Base-by-base conservation (phyloP, 1,140 invertebrate species). In the Linepithema humile region DNA sequence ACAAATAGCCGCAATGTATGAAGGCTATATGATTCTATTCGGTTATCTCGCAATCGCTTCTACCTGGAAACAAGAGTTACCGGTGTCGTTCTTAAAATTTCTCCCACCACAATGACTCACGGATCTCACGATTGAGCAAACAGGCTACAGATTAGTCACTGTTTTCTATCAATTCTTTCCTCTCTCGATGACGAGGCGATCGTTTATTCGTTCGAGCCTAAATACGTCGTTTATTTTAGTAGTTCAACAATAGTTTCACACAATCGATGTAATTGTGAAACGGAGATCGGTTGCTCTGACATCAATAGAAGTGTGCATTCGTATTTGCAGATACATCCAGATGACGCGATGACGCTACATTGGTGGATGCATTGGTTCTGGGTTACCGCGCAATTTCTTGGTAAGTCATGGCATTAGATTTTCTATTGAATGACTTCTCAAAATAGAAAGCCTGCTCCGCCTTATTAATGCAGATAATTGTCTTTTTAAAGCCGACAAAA, bases 321-420 rank as follows among this genome's bases (percentile, higher is more conserved):
- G 26, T 73, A 86, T 88, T 87, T 78, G 69, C 88, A 90, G 89
- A 82, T 87, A 88, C 35, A 88, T 85, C 65, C 91, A 88, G 82
- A 94, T 95, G 93, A 93, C 93, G 95, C 95, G 95, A 96, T 96
- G 96, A 96, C 96, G 94, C 94, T 96, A 85, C 96, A 96, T 92
- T 96, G 95, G 96, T 96, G 96, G 95, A 96, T 96, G 94, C 96
- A 96, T 92, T 96, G 96, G 96, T 96, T 96, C 92, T 96, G 96
- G 96, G 95, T 96, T 95, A 96, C 96, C 89, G 91, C 91, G 84
- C 91, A 92, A 86, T 89, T 95, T 85, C 91, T 91, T 84, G 91
- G 95, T 95, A 90, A 94, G 93, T 94, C 83, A 69, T 78, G 6
- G 29, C 38, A 48, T 29, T n/a, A 5, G 17, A 35, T 43, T 38